Base-by-base conservation (phyloP, 2,797 vertebrate genomes). In the Clarias platycephalus region DNA sequence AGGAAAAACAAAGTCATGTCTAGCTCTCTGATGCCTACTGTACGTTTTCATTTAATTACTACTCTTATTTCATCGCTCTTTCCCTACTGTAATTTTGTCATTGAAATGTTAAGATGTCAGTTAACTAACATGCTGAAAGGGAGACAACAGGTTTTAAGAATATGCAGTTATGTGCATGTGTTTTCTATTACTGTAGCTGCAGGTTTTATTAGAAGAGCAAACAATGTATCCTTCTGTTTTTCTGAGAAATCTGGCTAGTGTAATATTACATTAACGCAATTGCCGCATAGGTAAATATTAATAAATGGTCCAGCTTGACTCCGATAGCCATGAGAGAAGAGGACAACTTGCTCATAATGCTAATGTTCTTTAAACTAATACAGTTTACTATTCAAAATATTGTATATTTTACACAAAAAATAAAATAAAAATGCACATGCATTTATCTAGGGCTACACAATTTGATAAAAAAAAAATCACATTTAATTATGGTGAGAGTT, bases 31-130 rank as follows among this genome's bases (percentile, higher is more conserved):
- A 24, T 78, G 28, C 64, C 64, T 85, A 85, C 60, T 57, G 71
- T 60, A 87, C 5, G 60, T 83, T 82, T 88, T 74, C 62, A 67
- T 85, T 90, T 82, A 89, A 89, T 89, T 74, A 87, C 63, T 82
- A 55, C 40, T 20, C 31, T 62, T 49, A 71, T 37, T 82, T 58
- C 62, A 40, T 57, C 28, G 74, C 34, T 26, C 63, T 82, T 85
- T 76, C 67, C 72, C 49, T 58, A 62, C 64, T 74, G 85, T 83
- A 82, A 82, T 70, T 83, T 68, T 84, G 80, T 70, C 13, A 20
- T 64, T 58, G 71, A 86, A 86, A 77, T 8, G 20, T 31, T 72
- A 40, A 84, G 62, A 58, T 80, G 71, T 70, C 75, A 70, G 83
- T 81, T 44, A 83, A 87, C 83, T 55, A 57, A 80, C 62, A 8